phyloP scores from a whole-genome alignment of 2,113 vertebrate species.

The Pteropus alecto region DNA sequence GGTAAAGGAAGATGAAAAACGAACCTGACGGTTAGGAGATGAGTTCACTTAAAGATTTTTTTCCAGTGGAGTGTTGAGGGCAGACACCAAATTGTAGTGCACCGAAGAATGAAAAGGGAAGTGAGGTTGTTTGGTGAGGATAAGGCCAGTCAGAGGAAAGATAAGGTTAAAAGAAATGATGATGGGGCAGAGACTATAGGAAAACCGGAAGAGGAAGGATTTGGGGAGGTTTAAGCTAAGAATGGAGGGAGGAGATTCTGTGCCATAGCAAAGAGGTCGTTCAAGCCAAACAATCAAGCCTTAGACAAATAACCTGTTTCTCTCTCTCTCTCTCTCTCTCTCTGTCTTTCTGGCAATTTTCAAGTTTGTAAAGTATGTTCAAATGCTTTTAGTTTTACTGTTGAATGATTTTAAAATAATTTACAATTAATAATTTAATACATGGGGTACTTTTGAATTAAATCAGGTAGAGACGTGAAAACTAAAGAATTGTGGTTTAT shows the following conservation, averaged over 20 bases:
- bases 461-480: neutral
- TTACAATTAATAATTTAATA: neutral
- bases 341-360: neutral
- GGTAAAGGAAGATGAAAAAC: neutral
- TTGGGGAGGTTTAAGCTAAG: neutral
- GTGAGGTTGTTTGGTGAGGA: neutral
- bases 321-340: neutral
- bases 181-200: neutral
- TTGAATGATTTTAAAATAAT: neutral
- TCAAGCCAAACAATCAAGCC: neutral
- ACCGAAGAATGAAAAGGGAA: neutral
- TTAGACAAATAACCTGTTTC: neutral
- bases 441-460: neutral
- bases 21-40: neutral
- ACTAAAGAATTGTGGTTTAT: neutral
- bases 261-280: neutral
- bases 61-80: neutral
- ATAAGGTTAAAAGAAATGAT: neutral
- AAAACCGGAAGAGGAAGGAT: neutral
- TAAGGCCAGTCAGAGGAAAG: neutral
- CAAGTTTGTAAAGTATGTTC: neutral
- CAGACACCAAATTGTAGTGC: neutral
- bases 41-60: neutral
- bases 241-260: neutral
- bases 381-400: neutral